Conservation (phyloP, 2,797 vertebrate genomes). For the Acomys russatus region DNA sequence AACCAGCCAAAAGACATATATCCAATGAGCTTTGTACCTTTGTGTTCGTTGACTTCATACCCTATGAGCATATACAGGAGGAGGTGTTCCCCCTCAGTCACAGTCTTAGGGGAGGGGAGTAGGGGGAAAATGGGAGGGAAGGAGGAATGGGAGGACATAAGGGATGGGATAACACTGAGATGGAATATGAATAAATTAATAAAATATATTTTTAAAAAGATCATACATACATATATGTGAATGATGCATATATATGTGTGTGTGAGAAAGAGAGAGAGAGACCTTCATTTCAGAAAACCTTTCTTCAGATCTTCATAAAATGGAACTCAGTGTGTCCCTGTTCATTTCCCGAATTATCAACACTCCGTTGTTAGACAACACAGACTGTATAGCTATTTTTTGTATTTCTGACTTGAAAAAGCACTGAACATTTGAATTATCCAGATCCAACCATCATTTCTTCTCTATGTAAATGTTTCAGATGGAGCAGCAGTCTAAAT, state of each 20-base stretch:
- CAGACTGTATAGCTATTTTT: neutral
- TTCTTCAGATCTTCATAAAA: conserved; percentile 21
- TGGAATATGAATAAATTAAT: no score
- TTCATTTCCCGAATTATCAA: neutral
- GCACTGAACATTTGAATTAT: neutral
- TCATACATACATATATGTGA: neutral
- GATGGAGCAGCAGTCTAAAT: neutral
- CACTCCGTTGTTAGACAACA: neutral
- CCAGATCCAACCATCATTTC: neutral
- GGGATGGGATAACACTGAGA: no score
- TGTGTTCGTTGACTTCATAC: neutral
- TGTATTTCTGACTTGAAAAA: neutral
- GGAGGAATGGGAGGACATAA: no score
- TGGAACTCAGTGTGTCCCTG: neutral
- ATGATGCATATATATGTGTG: no score
- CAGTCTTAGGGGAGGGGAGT: no score
- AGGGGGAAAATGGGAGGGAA: no score
- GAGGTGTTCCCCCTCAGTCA: no score
- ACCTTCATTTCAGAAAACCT: neutral
- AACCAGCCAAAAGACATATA: neutral
- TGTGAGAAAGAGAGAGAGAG: no score
- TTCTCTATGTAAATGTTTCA: neutral
- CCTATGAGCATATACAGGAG: no score
- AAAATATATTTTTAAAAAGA: neutral
- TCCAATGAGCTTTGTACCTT: neutral